Percentiles rank a stretch among this genome's conserved stretches.
Evolutionary conservation across 2,113 vertebrate species (phyloP).

Genomic region (Paratilapia polleni): DNA sequence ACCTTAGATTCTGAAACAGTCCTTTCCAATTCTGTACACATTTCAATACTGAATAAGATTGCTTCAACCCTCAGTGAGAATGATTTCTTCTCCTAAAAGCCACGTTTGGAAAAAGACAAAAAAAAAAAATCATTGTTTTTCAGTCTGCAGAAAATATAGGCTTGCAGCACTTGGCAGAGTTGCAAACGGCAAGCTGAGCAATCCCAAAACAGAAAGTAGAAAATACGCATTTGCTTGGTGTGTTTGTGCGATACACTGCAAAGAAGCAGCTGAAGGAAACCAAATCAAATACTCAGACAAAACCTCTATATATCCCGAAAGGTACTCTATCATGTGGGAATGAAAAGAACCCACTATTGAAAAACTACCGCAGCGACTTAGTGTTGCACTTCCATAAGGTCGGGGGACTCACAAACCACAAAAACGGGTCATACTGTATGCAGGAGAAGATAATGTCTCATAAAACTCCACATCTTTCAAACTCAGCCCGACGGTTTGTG

Average conservation of each 20-base stretch:
- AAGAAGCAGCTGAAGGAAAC: conserved; percentile 17
- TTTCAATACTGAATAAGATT: background rate
- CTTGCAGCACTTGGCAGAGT: conserved; percentile 37
- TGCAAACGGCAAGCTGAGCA: conserved; percentile 27
- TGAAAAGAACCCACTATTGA: background rate
- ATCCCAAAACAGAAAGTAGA: conserved; percentile 48
- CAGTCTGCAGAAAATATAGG: conserved; percentile 28
- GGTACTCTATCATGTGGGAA: background rate
- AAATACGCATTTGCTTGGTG: conserved; percentile 37
- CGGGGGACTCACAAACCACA: too few species aligned
- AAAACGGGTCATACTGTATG: too few species aligned
- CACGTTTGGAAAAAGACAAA: conserved; percentile 2
- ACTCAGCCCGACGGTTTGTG: background rate
- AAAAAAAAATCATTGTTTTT: conserved; percentile 22
- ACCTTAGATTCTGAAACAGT: background rate
- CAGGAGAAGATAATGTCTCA: background rate
- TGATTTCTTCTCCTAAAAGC: conserved; percentile 6
- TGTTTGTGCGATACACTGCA: conserved; percentile 25
- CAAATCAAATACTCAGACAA: conserved; percentile 31
- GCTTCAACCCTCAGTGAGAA: background rate
- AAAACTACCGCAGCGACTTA: background rate
- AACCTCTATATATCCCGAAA: conserved; percentile 9
- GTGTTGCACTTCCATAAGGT: background rate
- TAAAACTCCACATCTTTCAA: background rate
- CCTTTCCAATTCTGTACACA: background rate